These are phyloP conservation scores for Eupeodes corollae DNA, from an alignment of 1,140 invertebrate genomes.

Conservation along the genomic window DNA sequence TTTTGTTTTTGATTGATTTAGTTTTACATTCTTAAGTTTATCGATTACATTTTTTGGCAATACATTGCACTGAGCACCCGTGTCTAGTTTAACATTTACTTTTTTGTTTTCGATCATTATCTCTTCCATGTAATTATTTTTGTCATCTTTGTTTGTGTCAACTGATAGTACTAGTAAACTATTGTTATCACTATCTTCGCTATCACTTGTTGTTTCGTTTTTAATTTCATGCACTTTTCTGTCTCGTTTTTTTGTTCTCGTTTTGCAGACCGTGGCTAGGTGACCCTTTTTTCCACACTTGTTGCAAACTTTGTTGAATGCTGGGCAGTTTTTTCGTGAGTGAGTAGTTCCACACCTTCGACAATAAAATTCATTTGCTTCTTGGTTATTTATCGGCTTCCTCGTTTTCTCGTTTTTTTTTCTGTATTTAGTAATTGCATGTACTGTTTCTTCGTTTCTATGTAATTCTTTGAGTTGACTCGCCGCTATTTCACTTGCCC, in stretches of 20 bases:
- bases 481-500: too few species aligned
- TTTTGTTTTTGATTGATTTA: conserved; percentile 1
- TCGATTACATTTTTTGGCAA: neutral
- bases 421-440: too few species aligned
- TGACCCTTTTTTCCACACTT: conserved; percentile 6
- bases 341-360: too few species aligned
- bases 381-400: too few species aligned
- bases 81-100: conserved; percentile 3
- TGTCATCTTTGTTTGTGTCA: neutral
- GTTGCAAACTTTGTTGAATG: neutral
- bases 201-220: conserved; percentile 8
- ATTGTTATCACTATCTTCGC: conserved; percentile 13
- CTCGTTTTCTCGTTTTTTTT: too few species aligned
- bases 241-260: too few species aligned
- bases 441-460: too few species aligned
- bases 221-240: conserved; percentile 9
- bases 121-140: neutral
- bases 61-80: conserved; percentile 1
- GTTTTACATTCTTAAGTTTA: neutral
- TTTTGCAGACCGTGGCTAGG: neutral
- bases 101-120: neutral
- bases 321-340: too few species aligned
- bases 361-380: too few species aligned
- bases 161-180: conserved; percentile 4
- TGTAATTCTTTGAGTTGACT: too few species aligned